Evolutionary conservation across 2,113 vertebrate species (phyloP).

Genomic region (Desmodus rotundus): DNA sequence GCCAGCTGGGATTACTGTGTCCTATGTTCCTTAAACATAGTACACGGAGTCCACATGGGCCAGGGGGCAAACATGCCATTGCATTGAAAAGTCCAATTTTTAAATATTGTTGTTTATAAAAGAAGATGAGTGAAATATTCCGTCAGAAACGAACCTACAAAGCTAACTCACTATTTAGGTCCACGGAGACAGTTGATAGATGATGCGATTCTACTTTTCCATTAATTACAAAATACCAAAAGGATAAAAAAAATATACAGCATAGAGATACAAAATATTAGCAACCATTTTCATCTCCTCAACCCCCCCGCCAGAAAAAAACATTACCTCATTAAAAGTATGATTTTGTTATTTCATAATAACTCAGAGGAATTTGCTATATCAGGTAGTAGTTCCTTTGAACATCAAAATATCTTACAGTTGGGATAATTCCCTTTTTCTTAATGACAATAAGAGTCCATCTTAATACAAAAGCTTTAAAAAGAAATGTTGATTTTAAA

Average conservation of each 20-base stretch:
- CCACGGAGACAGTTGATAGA: background rate
- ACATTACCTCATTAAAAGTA: background rate
- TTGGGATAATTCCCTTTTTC: background rate
- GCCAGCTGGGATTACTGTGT: background rate
- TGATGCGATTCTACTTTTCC: background rate
- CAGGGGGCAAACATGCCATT: background rate
- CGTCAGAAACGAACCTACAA: background rate
- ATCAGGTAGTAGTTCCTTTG: background rate
- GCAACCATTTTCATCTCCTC: background rate
- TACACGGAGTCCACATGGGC: background rate
- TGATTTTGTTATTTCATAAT: background rate
- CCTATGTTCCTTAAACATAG: background rate
- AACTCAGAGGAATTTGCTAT: background rate
- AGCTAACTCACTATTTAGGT: background rate
- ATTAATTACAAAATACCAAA: background rate
- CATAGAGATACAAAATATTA: background rate
- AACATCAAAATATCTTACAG: background rate
- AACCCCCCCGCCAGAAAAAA: background rate
- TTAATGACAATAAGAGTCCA: background rate
- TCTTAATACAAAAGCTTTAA: slow-evolving; percentile 28
- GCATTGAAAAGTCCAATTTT: background rate
- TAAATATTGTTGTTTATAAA: background rate
- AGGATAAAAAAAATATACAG: background rate
- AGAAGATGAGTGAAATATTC: background rate
- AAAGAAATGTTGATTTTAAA: slow-evolving; percentile 53